Evolutionary conservation across 2,113 vertebrate species (phyloP), one percentile per base, ranked within the genome.

Genomic region (Mus pahari): DNA sequence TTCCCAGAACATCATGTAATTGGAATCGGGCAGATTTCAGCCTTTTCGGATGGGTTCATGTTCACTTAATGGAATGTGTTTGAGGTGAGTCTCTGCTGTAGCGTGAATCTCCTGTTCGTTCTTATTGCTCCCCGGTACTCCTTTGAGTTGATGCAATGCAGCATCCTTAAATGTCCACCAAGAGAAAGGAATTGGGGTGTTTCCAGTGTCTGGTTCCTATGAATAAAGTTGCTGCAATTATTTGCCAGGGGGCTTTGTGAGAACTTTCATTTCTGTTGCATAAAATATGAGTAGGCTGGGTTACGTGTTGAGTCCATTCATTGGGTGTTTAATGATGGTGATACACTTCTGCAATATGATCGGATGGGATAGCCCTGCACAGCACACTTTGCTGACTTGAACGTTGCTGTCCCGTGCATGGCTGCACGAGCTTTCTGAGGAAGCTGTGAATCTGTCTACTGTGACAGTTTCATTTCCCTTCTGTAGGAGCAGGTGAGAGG

Each of bases 1-100:
- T 95, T 97, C 88, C 45, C 55, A 90, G 75, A 89, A 86, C 58
- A 53, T 91, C 48, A 60, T 17, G 94, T 94, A 77, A 89, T 79
- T 93, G 84, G 60, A 89, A 78, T 93, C 24, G 33, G 60, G 48
- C 2, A 78, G 22, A 91, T 73, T 53, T 10, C 48, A 74, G 70
- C 50, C 53, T 94, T 88, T 94, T 92, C 39, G n/a, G 24, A 73
- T 3, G 42, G 13, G 36, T 28, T 93, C 75, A 58, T 42, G 33
- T 93, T 68, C 12, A 71, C 7, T 75, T 60, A 84, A 70, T 84
- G 71, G 79, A 92, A 77, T 91, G 16, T 36, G 75, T 50, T 89
- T 91, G 53, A 79, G 73, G 86, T 50, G 84, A 26, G 39, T 71
- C 33, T 91, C 19, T 66, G 22, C 10, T 75, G 1, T 78, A 55